Conservation (phyloP, 2,888 invertebrate species). For the Eupithecia centaureata region DNA sequence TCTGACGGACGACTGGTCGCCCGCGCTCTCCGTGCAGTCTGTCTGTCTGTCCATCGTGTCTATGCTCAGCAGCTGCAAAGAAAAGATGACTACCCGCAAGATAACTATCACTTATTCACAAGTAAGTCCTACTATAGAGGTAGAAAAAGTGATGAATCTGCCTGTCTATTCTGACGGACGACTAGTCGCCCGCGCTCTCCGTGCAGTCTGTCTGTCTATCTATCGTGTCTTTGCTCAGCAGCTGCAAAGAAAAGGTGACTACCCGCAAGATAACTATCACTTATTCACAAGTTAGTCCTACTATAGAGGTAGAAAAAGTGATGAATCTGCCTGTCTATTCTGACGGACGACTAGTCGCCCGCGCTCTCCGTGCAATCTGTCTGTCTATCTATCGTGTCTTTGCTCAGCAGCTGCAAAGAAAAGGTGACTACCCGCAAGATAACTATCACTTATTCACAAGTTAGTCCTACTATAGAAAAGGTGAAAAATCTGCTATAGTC, state of each 20-base stretch:
- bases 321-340: slow-evolving; percentile 99
- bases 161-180: too few species aligned
- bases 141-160: too few species aligned
- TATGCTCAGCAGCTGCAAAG: slow-evolving; percentile 99
- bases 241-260: slow-evolving; percentile 94
- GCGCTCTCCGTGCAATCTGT: slow-evolving; percentile 98
- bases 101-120: too few species aligned
- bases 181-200: too few species aligned
- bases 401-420: slow-evolving; percentile 99
- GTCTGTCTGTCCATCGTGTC: slow-evolving; percentile 99
- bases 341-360: slow-evolving; percentile 99
- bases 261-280: too few species aligned
- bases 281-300: too few species aligned
- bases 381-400: slow-evolving; percentile 98
- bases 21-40: too few species aligned
- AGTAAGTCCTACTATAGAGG: too few species aligned
- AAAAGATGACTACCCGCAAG: slow-evolving; percentile 86
- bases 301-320: too few species aligned
- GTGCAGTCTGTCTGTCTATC: slow-evolving; percentile 99
- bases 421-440: slow-evolving; percentile 69
- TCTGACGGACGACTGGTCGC: too few species aligned
- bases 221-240: slow-evolving; percentile 99
- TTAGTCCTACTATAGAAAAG: too few species aligned
- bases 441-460: too few species aligned
- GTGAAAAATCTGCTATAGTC: slow-evolving; percentile 99